phyloP scores from a whole-genome alignment of 2,113 vertebrate genomes.

The Actenoides hombroni region DNA sequence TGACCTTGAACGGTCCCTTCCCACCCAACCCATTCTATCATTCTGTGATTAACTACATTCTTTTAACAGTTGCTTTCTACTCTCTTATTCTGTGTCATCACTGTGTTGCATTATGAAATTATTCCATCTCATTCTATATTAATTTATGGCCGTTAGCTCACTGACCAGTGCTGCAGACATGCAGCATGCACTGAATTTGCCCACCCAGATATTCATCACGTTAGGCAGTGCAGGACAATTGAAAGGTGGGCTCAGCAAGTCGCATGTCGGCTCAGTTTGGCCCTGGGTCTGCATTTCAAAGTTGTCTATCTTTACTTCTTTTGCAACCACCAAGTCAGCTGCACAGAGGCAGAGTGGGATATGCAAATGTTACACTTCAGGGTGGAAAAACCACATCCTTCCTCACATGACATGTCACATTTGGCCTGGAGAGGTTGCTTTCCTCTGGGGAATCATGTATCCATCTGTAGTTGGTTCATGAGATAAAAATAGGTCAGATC shows the following conservation, averaged over 20 bases:
- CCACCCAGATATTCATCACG: background rate
- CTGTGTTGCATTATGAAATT: fast-evolving
- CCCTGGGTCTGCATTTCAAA: background rate
- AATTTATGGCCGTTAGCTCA: background rate
- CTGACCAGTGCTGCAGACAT: background rate
- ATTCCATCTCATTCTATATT: background rate
- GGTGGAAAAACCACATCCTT: background rate
- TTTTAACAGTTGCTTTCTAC: background rate
- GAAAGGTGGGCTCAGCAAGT: background rate
- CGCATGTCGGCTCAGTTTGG: fast-evolving
- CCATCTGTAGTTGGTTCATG: background rate
- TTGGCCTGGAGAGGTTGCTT: background rate
- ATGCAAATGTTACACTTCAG: background rate
- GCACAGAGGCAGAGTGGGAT: background rate
- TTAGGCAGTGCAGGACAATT: background rate
- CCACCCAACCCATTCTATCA: background rate
- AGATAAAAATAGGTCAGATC: conserved; percentile 27
- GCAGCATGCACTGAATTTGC: background rate
- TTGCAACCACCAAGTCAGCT: background rate
- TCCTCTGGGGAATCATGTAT: background rate
- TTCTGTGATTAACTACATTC: background rate
- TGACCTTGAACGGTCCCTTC: background rate
- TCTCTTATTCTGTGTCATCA: background rate
- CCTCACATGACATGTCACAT: background rate
- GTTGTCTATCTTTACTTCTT: background rate